These are phyloP conservation scores for Halocynthia roretzi DNA, from an alignment of 23 tunicate genomes.

Conservation along the genomic window DNA sequence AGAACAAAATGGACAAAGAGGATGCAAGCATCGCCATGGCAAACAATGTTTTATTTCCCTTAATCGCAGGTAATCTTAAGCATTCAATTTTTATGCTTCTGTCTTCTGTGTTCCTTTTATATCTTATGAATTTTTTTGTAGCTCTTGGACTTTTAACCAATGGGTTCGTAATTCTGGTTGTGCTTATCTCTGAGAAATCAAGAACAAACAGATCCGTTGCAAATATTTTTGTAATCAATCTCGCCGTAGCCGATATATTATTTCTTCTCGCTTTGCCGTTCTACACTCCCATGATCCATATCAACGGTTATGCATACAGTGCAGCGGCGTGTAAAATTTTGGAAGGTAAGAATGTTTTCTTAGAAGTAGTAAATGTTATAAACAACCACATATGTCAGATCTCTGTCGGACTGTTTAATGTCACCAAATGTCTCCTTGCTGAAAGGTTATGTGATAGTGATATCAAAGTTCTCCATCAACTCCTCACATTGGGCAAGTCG, in stretches of 20 bases:
- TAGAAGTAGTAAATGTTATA: too few relatives aligned
- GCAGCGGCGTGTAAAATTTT: conserved; percentile 39
- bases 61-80: not conserved
- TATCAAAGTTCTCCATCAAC: too few relatives aligned
- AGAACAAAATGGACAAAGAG: too few relatives aligned
- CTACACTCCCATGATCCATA: conserved; percentile 44
- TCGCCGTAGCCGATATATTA: conserved; percentile 80
- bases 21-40: not conserved
- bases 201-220: conserved; percentile 66
- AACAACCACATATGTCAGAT: too few relatives aligned
- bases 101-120: not conserved
- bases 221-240: conserved; percentile 55
- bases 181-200: conserved; percentile 50
- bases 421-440: too few relatives aligned
- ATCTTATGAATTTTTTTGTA: conserved; percentile 14
- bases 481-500: too few relatives aligned
- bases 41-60: conserved; percentile 5
- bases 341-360: conserved; percentile 36
- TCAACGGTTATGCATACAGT: conserved; percentile 36
- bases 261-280: conserved; percentile 63
- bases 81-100: not conserved
- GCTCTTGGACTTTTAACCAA: conserved; percentile 76
- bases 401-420: too few relatives aligned
- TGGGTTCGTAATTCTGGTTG: conserved; percentile 44
- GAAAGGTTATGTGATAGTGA: too few relatives aligned